These are phyloP conservation scores for Tragelaphus oryx DNA, from an alignment of 2,797 vertebrate genomes.

Conservation along the genomic window DNA sequence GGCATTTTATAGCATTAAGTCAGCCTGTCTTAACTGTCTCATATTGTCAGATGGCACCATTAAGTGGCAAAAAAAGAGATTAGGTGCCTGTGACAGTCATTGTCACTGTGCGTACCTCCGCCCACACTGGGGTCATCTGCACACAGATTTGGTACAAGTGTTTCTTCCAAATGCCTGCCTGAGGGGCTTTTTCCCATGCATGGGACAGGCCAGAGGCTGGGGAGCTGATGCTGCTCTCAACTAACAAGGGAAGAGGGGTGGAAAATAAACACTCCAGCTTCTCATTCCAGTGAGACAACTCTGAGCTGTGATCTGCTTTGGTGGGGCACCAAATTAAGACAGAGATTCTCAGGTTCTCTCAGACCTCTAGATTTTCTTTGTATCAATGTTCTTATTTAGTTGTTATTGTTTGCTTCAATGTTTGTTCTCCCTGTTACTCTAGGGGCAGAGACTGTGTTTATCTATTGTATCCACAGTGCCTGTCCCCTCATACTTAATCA, in stretches of 20 bases:
- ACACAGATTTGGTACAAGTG: neutral
- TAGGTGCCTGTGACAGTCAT: neutral
- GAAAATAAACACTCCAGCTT: neutral
- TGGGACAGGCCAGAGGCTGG: neutral
- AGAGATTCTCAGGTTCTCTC: neutral
- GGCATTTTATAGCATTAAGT: neutral
- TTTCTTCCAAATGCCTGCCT: neutral
- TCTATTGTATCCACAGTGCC: neutral
- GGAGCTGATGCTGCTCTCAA: neutral
- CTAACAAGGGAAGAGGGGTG: neutral
- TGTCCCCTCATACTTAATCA: neutral
- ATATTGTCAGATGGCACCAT: neutral
- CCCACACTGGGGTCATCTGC: neutral
- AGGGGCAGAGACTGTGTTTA: neutral
- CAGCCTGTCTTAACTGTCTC: neutral
- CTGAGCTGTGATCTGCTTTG: neutral
- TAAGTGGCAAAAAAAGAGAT: neutral
- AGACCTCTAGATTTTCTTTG: neutral
- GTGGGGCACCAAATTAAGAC: neutral
- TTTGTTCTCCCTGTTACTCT: neutral
- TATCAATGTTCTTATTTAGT: neutral
- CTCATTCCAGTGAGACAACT: neutral
- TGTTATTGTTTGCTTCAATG: neutral
- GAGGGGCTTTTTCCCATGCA: neutral
- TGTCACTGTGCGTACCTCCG: accelerated